phyloP scores from a whole-genome alignment of 2,113 vertebrate genomes.

The Ailuropoda melanoleuca region DNA sequence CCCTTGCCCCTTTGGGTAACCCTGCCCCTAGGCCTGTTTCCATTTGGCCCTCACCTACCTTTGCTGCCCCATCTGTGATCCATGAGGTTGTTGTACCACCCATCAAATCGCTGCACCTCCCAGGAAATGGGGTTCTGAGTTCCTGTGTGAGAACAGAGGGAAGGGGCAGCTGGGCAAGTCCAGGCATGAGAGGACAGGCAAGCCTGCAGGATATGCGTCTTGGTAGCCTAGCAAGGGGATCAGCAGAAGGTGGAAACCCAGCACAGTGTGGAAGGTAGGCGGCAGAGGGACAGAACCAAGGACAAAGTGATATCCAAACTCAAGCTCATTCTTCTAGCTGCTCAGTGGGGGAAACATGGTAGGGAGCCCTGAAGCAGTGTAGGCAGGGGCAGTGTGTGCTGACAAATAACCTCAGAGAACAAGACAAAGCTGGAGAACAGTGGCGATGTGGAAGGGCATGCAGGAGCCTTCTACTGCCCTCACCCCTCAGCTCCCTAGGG shows the following conservation, averaged over 20 bases:
- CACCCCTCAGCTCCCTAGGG: not conserved
- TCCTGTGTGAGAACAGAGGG: conserved; percentile 74
- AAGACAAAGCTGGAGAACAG: not conserved
- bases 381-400: not conserved
- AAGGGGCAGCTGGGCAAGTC: not conserved
- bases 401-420: not conserved
- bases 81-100: conserved; percentile 93
- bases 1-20: not conserved
- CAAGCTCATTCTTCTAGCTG: not conserved
- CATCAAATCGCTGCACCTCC: conserved; percentile 92
- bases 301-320: not conserved
- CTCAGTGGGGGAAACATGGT: not conserved
- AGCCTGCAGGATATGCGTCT: not conserved
- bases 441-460: not conserved
- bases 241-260: not conserved
- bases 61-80: conserved; percentile 87
- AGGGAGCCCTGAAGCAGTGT: not conserved
- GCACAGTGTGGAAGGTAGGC: not conserved
- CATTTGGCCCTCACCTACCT: conserved; percentile 83
- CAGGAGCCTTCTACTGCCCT: not conserved
- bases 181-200: not conserved
- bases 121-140: conserved; percentile 81
- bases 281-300: not conserved
- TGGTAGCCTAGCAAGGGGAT: not conserved
- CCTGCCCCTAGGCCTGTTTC: not conserved